phyloP scores from a whole-genome alignment of 2,113 vertebrate species.

The Scytalopus superciliaris region DNA sequence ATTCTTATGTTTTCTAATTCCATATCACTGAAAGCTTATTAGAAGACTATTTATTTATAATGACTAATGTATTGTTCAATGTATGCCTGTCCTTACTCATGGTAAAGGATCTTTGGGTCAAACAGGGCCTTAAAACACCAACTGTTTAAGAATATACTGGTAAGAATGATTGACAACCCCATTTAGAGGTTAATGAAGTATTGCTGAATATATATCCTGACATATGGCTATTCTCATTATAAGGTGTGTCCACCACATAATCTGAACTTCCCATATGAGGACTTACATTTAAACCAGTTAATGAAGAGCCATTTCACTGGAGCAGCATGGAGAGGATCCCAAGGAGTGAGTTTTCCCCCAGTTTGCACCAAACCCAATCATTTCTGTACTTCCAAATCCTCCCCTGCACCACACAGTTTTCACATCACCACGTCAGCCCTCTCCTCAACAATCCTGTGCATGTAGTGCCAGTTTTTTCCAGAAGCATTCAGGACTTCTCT shows the following conservation, averaged over 20 bases:
- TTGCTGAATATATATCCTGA: background rate
- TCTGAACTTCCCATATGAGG: fast-evolving
- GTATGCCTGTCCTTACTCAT: background rate
- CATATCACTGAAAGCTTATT: background rate
- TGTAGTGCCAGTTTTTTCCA: background rate
- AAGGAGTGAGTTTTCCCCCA: background rate
- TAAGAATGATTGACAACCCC: background rate
- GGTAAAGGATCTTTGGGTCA: background rate
- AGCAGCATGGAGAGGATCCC: background rate
- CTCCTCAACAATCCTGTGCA: background rate
- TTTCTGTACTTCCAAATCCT: background rate
- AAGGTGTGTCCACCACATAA: background rate
- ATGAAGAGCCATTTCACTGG: background rate
- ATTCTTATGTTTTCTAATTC: background rate
- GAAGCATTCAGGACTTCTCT: background rate
- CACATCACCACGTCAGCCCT: background rate
- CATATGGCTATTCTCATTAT: background rate
- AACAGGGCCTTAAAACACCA: background rate
- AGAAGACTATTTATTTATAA: background rate
- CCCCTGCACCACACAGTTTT: background rate
- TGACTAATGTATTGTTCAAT: background rate
- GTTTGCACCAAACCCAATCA: fast-evolving
- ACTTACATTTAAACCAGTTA: background rate
- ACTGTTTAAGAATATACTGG: background rate
- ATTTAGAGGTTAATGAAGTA: background rate